phyloP scores from a whole-genome alignment of 2,113 vertebrate genomes.

The Phyllostomus discolor region DNA sequence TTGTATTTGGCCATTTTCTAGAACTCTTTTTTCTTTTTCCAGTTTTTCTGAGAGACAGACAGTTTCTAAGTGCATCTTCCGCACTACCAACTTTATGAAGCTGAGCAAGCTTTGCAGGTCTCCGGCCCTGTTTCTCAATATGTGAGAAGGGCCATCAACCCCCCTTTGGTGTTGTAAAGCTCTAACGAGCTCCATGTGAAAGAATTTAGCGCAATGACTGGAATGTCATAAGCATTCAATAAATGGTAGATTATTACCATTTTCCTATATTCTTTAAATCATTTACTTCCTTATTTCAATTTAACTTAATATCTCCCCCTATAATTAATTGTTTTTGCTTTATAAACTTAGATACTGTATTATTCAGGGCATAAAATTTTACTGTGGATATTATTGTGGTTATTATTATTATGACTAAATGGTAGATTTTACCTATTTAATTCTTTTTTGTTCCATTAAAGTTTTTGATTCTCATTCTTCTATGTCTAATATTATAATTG shows the following conservation, averaged over 20 bases:
- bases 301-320: background rate
- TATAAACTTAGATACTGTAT: background rate
- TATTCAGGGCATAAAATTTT: background rate
- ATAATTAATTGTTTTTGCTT: slow-evolving; percentile 7
- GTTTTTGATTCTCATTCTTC: background rate
- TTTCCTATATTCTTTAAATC: background rate
- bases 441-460: background rate
- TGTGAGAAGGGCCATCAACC: background rate
- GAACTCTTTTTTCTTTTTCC: background rate
- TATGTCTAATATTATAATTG: background rate
- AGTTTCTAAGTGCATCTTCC: background rate
- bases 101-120: background rate
- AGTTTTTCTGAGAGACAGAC: background rate
- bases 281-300: slow-evolving; percentile 12
- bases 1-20: slow-evolving; percentile 22
- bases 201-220: background rate
- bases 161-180: background rate
- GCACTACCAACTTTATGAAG: background rate
- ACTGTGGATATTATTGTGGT: background rate
- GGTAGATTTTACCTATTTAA: background rate
- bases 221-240: background rate
- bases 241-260: background rate
- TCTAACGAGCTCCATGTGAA: background rate
- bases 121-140: background rate
- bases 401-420: background rate